Conservation (phyloP, 2,797 vertebrate genomes). For the Coccyzus lansbergi region DNA sequence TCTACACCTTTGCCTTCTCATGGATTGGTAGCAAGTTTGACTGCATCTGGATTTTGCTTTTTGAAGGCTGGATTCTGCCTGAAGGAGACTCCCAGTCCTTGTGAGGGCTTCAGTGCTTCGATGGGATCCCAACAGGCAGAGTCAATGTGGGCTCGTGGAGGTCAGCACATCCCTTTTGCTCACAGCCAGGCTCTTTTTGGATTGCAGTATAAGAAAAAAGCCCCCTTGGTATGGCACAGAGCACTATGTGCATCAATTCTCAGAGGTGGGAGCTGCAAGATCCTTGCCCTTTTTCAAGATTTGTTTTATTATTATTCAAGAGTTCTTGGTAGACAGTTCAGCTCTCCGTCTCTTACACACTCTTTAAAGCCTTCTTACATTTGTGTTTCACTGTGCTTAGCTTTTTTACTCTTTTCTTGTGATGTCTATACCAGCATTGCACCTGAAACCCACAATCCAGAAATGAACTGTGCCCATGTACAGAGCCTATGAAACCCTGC, state of each 20-base stretch:
- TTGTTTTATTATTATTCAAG: not conserved
- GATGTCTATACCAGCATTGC: not conserved
- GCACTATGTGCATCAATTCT: not conserved
- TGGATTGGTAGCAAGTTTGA: slow-evolving; percentile 18
- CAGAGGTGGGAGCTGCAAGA: not conserved
- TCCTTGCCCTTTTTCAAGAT: not conserved
- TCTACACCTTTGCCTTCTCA: not conserved
- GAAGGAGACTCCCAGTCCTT: slow-evolving; percentile 39
- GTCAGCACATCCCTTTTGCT: slow-evolving; percentile 22
- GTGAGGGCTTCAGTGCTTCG: not conserved
- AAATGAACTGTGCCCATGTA: not conserved
- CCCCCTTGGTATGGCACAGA: not conserved
- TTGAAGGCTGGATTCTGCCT: slow-evolving; percentile 50
- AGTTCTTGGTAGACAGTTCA: not conserved
- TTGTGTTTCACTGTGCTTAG: not conserved
- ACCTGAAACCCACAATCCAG: not conserved
- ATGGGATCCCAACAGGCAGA: slow-evolving; percentile 17
- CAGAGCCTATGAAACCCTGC: not conserved
- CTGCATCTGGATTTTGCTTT: slow-evolving; percentile 38
- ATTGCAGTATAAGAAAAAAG: not conserved
- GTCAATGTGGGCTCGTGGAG: not conserved
- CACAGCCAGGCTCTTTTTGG: not conserved
- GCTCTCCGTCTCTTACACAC: not conserved
- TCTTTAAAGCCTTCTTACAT: not conserved
- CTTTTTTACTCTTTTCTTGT: not conserved